Evolutionary conservation across 2,888 invertebrate species (phyloP).

Genomic region (Acronicta psi): DNA sequence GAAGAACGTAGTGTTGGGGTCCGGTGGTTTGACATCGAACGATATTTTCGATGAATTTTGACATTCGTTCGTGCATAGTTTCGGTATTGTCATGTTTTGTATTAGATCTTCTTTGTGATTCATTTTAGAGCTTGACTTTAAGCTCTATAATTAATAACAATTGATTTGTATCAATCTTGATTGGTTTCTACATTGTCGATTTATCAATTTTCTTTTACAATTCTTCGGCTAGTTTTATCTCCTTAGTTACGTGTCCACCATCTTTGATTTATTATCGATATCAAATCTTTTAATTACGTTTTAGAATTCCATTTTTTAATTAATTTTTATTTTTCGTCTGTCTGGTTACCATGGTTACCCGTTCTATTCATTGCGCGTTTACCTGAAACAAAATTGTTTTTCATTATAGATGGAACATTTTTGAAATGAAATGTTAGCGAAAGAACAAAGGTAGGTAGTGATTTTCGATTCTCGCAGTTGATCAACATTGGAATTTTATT

Average conservation of each 20-base stretch:
- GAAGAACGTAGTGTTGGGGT: slow-evolving; percentile 58
- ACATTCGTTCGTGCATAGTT: slow-evolving; percentile 63
- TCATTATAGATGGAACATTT: slow-evolving; percentile 37
- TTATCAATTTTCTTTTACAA: slow-evolving; percentile 3
- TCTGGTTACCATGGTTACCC: slow-evolving; percentile 7
- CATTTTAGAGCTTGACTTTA: slow-evolving; percentile 36
- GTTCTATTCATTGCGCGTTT: slow-evolving; percentile 34
- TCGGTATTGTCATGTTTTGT: slow-evolving; percentile 51
- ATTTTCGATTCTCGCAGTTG: slow-evolving; percentile 13
- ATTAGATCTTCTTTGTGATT: slow-evolving; percentile 40
- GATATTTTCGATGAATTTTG: slow-evolving; percentile 70
- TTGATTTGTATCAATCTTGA: neutral
- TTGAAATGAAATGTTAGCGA: slow-evolving; percentile 34
- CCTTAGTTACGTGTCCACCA: slow-evolving; percentile 14
- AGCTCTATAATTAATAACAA: neutral
- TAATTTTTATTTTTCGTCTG: slow-evolving; percentile 18
- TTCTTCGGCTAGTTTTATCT: neutral
- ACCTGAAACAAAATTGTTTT: slow-evolving; percentile 54
- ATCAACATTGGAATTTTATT: slow-evolving; percentile 28
- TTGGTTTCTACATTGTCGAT: slow-evolving; percentile 30
- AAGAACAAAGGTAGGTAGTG: slow-evolving; percentile 24
- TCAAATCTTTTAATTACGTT: slow-evolving; percentile 22
- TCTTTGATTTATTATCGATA: slow-evolving; percentile 19
- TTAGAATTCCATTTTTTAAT: slow-evolving; percentile 26
- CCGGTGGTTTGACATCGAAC: slow-evolving; percentile 66